Conservation (phyloP, 1,140 invertebrate genomes). For the Thaumatotibia leucotreta region DNA sequence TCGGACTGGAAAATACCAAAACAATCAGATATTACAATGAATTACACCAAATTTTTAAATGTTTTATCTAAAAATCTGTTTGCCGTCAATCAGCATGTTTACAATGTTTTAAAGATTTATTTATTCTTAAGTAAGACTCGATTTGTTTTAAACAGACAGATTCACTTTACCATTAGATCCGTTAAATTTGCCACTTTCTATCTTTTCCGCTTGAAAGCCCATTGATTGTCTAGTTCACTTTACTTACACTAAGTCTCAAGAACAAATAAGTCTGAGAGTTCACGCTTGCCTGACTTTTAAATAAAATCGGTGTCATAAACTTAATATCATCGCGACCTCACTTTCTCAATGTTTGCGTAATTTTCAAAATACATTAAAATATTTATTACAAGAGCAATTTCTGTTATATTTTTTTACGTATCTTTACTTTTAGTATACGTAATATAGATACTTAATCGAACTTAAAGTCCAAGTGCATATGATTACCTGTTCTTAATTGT, state of each 20-base stretch:
- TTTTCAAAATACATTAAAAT: background rate
- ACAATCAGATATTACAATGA: too few relatives aligned
- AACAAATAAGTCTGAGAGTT: background rate
- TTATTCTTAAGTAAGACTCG: too few relatives aligned
- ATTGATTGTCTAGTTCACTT: slow-evolving; percentile 31
- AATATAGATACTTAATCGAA: too few relatives aligned
- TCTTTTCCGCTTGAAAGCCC: slow-evolving; percentile 52
- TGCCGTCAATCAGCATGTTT: too few relatives aligned
- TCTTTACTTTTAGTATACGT: too few relatives aligned
- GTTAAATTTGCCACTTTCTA: slow-evolving; percentile 54
- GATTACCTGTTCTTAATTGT: background rate
- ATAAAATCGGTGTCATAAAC: background rate
- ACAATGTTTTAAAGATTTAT: too few relatives aligned
- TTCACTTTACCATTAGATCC: background rate
- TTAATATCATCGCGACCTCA: background rate
- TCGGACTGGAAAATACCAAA: too few relatives aligned
- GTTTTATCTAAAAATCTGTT: too few relatives aligned
- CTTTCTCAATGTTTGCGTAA: background rate
- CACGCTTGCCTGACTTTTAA: background rate
- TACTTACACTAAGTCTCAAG: background rate
- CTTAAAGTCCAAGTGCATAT: background rate
- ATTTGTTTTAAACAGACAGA: background rate
- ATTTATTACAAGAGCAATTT: too few relatives aligned
- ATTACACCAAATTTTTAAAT: too few relatives aligned
- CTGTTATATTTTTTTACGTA: too few relatives aligned